phyloP scores from a whole-genome alignment of 2,797 vertebrate species.

The Tenualosa ilisha region DNA sequence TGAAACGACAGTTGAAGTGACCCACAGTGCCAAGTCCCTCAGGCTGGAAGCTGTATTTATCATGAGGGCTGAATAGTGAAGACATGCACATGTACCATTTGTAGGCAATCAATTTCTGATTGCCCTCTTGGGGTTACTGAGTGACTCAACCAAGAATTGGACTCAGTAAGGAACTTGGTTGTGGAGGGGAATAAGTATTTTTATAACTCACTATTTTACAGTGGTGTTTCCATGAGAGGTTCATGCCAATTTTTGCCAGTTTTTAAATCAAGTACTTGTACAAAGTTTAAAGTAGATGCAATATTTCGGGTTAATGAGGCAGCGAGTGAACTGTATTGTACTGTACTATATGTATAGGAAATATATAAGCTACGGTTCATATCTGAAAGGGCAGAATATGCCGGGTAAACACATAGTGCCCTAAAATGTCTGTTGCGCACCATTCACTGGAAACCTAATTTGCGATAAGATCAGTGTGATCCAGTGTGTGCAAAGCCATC shows the following conservation, averaged over 20 bases:
- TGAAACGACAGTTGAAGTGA: background rate
- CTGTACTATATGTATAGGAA: background rate
- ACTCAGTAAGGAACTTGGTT: background rate
- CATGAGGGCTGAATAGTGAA: background rate
- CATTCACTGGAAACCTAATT: background rate
- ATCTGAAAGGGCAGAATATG: background rate
- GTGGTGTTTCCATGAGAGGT: background rate
- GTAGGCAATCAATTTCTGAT: background rate
- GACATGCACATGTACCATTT: background rate
- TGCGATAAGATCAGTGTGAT: background rate
- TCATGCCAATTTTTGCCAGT: slow-evolving; percentile 8
- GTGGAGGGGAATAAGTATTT: background rate
- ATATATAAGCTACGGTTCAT: background rate
- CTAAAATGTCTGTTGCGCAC: background rate
- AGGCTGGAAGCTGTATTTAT: background rate
- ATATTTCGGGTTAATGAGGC: background rate
- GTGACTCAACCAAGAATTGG: background rate
- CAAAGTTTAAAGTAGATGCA: background rate
- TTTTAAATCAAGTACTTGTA: slow-evolving; percentile 10
- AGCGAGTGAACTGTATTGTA: background rate
- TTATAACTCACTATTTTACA: slow-evolving; percentile 19
- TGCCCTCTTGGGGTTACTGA: background rate
- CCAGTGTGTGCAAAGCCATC: background rate
- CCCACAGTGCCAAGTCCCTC: background rate
- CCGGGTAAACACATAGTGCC: background rate